Evolutionary conservation across 2,888 invertebrate genomes (phyloP), one percentile per base, ranked within the genome.

Genomic region (Ashinkailepas kermadecensis): DNA sequence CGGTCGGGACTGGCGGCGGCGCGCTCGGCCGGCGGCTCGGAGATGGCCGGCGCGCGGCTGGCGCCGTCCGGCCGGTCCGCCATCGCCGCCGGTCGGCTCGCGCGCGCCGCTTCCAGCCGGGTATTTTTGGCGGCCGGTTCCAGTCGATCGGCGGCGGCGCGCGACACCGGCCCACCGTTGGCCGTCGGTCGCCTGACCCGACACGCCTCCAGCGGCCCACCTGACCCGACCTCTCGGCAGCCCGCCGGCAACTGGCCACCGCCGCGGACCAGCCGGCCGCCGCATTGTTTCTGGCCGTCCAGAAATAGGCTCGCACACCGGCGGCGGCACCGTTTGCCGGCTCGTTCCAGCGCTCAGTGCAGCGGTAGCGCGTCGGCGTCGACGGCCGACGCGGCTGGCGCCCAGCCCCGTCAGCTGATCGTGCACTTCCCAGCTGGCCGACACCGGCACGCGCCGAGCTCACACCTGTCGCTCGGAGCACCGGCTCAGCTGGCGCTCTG

Each of bases 301-400:
- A 25, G 70, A 70, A 70, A 70, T 70, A 70, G 23, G 15, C 70
- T 25, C 21, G 67, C 67, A 7, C 62, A 18, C 39, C 39, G 39
- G 39, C 39, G 62, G 13, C 70, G 4, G 39, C 25, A 70, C 23
- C 70, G 39, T 70, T 70, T 70, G 70, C 25, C 23, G 39, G 4
- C 70, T 39, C 15, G 25, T 39, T 70, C 70, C 70, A 70, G 70
- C 39, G 39, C 70, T 70, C 70, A 70, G 70, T 70, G 70, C 70
- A 70, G 70, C 70, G 70, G 15, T 70, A 70, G 70, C 39, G 25
- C 25, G 39, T 13, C 70, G 39, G 39, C 39, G 70, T 13, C 70
- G 11, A 7, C 39, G 12, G 65, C 11, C 65, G 15, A 21, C 80
- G n/a, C 56, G n/a, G n/a, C n/a, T n/a, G n/a, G n/a, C n/a, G 23